Percentiles rank a stretch among this genome's conserved stretches.
phyloP scores from a whole-genome alignment of 2,797 vertebrate species.

The Liparis tanakae region DNA sequence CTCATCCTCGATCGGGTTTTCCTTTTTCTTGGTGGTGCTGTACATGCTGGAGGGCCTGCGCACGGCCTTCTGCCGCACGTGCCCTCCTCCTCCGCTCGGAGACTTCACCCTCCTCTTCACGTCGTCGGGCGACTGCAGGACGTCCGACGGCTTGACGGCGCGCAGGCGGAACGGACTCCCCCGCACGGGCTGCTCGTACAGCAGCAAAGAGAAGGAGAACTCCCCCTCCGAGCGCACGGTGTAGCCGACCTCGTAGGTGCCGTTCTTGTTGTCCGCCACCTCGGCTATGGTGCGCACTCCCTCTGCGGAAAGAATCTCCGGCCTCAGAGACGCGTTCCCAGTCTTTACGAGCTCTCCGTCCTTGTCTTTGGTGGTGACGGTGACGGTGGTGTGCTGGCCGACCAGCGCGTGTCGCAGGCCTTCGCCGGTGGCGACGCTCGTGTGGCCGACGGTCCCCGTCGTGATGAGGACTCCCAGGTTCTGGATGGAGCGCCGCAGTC shows the following conservation, averaged over 20 bases:
- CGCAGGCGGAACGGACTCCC: slow-evolving; percentile 91
- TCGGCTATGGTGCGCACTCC: slow-evolving; percentile 82
- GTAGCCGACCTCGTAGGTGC: slow-evolving; percentile 94
- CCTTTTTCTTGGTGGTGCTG: slow-evolving; percentile 95
- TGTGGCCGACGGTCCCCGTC: slow-evolving; percentile 90
- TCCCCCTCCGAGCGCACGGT: slow-evolving; percentile 89
- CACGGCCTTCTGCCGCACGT: slow-evolving; percentile 94
- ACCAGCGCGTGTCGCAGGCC: slow-evolving; percentile 91
- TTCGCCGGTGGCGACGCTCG: slow-evolving; percentile 92
- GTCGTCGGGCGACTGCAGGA: slow-evolving; percentile 91
- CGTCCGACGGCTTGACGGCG: slow-evolving; percentile 87
- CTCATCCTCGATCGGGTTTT: slow-evolving; percentile 97
- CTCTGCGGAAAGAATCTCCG: slow-evolving; percentile 84
- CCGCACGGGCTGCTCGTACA: slow-evolving; percentile 90
- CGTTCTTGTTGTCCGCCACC: slow-evolving; percentile 94
- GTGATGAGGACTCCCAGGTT: slow-evolving; percentile 93
- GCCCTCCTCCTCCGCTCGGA: slow-evolving; percentile 90
- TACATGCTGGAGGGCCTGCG: slow-evolving; percentile 97
- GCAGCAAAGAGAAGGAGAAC: slow-evolving; percentile 86
- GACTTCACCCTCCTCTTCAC: slow-evolving; percentile 95
- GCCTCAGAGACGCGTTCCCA: slow-evolving; percentile 88
- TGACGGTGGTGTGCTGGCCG: slow-evolving; percentile 89
- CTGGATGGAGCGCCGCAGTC: slow-evolving; percentile 91
- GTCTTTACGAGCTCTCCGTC: slow-evolving; percentile 91
- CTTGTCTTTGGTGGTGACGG: slow-evolving; percentile 96